Evolutionary conservation across 2,888 invertebrate genomes (phyloP).

Genomic region (Lasioglossum morio): DNA sequence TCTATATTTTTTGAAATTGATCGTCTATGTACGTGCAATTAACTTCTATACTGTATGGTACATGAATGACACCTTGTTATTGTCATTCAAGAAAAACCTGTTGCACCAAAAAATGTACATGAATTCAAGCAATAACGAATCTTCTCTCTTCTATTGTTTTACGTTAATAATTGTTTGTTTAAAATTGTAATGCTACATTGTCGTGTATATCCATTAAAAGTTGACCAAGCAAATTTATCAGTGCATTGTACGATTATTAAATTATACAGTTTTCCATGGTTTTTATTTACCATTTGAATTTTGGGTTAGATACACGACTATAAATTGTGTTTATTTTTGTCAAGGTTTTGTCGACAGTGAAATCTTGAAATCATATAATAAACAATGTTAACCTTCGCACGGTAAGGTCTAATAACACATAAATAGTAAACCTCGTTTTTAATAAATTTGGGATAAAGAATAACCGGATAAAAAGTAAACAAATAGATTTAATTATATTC

Average conservation of each 20-base stretch:
- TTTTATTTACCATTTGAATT: not conserved
- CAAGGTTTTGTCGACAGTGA: not conserved
- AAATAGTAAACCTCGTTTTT: too few species aligned
- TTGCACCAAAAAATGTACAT: not conserved
- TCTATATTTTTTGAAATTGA: slow-evolving; percentile 28
- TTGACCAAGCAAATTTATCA: not conserved
- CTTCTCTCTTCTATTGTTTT: not conserved
- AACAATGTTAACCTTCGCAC: not conserved
- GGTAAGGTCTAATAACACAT: too few species aligned
- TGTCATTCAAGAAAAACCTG: not conserved
- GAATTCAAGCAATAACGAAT: not conserved
- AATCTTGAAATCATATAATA: not conserved
- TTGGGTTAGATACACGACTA: not conserved
- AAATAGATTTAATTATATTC: too few species aligned
- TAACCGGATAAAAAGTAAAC: too few species aligned
- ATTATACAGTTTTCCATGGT: not conserved
- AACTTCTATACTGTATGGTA: not conserved
- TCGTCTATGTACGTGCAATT: not conserved
- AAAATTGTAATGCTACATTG: not conserved
- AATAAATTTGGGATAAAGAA: too few species aligned
- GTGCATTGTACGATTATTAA: not conserved
- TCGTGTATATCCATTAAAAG: not conserved
- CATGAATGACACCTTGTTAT: not conserved
- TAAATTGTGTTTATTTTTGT: slow-evolving; percentile 4
- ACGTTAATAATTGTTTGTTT: not conserved